A percentile compares a stretch with the other conserved stretches of the same genome.
These are phyloP conservation scores for Antechinus stuartii DNA, from an alignment of 2,113 vertebrate species.

Conservation along the genomic window DNA sequence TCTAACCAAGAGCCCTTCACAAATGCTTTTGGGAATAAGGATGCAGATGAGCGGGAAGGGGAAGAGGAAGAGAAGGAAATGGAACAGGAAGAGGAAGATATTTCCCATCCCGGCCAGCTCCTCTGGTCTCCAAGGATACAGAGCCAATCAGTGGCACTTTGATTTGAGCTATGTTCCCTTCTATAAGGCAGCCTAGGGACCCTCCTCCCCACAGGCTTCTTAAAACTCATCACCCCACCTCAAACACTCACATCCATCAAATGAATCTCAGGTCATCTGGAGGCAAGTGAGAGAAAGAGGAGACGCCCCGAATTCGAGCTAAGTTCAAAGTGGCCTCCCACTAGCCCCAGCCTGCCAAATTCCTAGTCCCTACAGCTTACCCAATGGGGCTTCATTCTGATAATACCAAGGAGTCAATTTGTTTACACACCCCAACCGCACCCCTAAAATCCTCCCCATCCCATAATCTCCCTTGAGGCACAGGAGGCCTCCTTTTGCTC, in stretches of 20 bases:
- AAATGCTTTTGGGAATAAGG: not conserved
- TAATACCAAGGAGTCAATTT: not conserved
- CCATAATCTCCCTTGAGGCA: not conserved
- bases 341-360: not conserved
- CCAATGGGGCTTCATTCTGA: not conserved
- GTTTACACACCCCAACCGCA: not conserved
- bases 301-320: not conserved
- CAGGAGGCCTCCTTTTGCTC: not conserved
- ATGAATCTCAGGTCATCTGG: not conserved
- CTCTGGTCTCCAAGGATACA: not conserved
- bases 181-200: not conserved
- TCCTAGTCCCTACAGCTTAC: not conserved
- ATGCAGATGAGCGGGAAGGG: not conserved
- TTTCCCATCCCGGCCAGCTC: not conserved
- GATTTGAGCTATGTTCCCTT: not conserved
- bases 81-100: not conserved
- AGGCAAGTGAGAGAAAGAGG: not conserved
- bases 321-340: not conserved
- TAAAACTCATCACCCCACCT: not conserved
- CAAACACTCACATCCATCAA: not conserved
- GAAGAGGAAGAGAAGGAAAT: not conserved
- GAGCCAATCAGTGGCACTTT: not conserved
- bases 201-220: not conserved
- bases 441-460: not conserved
- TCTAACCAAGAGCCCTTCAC: not conserved